These are phyloP conservation scores for Microtus pennsylvanicus DNA, from an alignment of 2,113 vertebrate genomes.

Conservation along the genomic window DNA sequence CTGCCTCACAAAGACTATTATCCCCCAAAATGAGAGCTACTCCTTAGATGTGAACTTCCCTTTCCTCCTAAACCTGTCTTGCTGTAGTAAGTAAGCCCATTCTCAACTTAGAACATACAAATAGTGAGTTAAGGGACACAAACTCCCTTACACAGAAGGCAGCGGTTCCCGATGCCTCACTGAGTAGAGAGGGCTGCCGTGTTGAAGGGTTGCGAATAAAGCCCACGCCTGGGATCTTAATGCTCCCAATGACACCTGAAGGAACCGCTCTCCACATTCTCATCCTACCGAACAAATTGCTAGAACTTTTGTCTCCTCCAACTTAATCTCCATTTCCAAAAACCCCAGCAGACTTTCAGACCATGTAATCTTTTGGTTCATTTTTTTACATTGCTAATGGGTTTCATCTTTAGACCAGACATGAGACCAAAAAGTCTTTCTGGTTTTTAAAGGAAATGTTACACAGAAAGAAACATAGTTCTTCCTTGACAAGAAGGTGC, in stretches of 20 bases:
- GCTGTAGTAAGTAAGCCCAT: constrained; percentile 74
- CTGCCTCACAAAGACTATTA: background rate
- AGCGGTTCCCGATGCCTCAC: constrained; percentile 40
- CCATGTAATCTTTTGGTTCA: constrained; percentile 43
- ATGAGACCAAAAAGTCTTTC: constrained; percentile 30
- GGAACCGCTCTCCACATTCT: constrained; percentile 41
- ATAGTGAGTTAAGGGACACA: constrained; percentile 28
- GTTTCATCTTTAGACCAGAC: constrained; percentile 41
- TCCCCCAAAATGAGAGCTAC: constrained; percentile 44
- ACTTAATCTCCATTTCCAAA: constrained; percentile 54
- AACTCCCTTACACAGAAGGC: background rate
- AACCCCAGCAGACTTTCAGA: constrained; percentile 26
- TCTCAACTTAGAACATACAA: constrained; percentile 67
- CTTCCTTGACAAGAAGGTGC: constrained; percentile 57
- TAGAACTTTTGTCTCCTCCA: constrained; percentile 57
- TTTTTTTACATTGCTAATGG: background rate
- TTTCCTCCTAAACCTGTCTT: constrained; percentile 67
- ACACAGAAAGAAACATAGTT: background rate
- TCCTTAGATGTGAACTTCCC: constrained; percentile 52
- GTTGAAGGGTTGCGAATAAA: constrained; percentile 17
- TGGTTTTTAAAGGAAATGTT: constrained; percentile 25
- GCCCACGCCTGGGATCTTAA: background rate
- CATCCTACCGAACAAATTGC: constrained; percentile 30
- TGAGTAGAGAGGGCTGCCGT: constrained; percentile 5
- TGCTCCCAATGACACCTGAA: constrained; percentile 58